Percentiles rank a stretch among this genome's conserved stretches.
Conservation (phyloP, 2,888 invertebrate genomes). For the Volucella zonaria region DNA sequence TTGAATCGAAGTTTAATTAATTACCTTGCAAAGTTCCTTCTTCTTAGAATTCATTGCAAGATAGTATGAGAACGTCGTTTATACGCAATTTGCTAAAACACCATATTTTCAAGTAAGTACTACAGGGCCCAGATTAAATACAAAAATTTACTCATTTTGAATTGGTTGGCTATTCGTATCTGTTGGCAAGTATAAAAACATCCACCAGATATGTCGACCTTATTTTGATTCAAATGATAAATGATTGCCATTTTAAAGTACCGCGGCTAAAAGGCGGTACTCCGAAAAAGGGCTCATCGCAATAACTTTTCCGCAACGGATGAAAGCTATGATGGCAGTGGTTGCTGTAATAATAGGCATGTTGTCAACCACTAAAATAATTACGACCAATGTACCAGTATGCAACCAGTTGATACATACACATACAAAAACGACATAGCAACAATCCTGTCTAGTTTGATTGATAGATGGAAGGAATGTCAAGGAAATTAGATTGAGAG, state of each 20-base stretch:
- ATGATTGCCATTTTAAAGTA: conserved; percentile 38
- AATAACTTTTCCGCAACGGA: conserved; percentile 10
- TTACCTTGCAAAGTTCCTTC: conserved; percentile 39
- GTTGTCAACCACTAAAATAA: conserved; percentile 47
- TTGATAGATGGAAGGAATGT: conserved; percentile 49
- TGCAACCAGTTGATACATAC: conserved; percentile 54
- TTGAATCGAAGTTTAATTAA: conserved; percentile 58
- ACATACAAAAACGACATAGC: conserved; percentile 5
- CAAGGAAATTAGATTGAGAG: conserved; percentile 12
- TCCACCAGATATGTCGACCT: not conserved
- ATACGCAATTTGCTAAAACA: no score
- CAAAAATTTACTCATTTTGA: no score
- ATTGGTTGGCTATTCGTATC: not conserved
- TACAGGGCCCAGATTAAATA: no score
- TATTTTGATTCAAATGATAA: conserved; percentile 52
- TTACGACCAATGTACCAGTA: conserved; percentile 49
- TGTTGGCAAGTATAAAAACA: not conserved
- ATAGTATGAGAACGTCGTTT: no score
- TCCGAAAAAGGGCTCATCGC: not conserved
- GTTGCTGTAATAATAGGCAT: conserved; percentile 32
- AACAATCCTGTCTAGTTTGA: conserved; percentile 50
- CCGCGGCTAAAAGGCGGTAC: not conserved
- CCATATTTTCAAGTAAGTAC: no score
- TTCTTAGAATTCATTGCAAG: conserved; percentile 1
- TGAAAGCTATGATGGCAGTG: conserved; percentile 29